A percentile compares a stretch with the other conserved stretches of the same genome.
phyloP scores from a whole-genome alignment of 2,888 invertebrate species.

The Helleia helle region DNA sequence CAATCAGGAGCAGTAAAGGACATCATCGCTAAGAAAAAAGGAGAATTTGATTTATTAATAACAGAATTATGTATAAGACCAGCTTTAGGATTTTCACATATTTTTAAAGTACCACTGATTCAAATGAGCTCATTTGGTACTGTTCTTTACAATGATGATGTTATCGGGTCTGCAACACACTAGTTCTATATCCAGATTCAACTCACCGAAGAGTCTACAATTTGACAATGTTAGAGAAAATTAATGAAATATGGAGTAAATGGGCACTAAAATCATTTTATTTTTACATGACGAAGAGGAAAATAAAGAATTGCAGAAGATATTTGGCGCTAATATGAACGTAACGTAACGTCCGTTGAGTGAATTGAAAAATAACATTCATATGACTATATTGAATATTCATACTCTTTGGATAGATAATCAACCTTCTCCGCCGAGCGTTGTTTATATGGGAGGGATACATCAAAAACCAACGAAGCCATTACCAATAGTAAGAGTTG shows the following conservation, averaged over 20 bases:
- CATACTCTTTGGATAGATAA: constrained; percentile 40
- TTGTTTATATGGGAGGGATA: constrained; percentile 45
- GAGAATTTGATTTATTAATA: constrained; percentile 33
- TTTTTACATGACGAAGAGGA: constrained; percentile 14
- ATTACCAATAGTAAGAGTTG: constrained; percentile 42
- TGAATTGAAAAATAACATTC: constrained; percentile 28
- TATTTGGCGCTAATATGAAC: constrained; percentile 25
- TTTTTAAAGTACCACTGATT: constrained; percentile 38
- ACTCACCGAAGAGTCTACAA: constrained; percentile 23
- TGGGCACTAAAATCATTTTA: background rate
- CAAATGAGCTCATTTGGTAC: constrained; percentile 33
- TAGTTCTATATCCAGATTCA: constrained; percentile 22
- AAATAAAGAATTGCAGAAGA: constrained; percentile 19
- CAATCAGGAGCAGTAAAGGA: constrained; percentile 17
- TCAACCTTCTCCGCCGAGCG: constrained; percentile 44
- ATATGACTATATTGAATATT: constrained; percentile 44
- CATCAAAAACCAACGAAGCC: constrained; percentile 35
- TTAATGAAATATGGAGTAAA: constrained; percentile 4
- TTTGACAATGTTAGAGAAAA: constrained; percentile 30
- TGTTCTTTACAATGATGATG: constrained; percentile 21
- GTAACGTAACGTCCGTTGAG: constrained; percentile 23
- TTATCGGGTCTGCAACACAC: constrained; percentile 25
- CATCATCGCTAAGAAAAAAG: constrained; percentile 19
- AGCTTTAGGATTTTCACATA: constrained; percentile 28
- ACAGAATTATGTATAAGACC: constrained; percentile 30